phyloP scores from a whole-genome alignment of 1,140 invertebrate species.

The Brachionus asplanchnoidis region DNA sequence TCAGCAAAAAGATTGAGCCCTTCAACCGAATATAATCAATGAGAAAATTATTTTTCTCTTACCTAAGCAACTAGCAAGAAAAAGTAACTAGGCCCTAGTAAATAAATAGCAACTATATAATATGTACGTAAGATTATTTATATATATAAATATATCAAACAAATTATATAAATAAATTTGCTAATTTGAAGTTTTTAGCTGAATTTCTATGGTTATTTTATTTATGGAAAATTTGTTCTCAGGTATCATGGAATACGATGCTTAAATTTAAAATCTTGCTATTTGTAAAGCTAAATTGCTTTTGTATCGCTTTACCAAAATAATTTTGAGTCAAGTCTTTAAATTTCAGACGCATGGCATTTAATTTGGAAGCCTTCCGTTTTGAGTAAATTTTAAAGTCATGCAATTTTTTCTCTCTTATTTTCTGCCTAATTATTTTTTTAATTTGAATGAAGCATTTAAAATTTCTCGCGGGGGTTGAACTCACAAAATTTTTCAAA shows the following conservation, averaged over 20 bases:
- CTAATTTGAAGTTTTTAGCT: background rate
- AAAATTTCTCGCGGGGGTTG: background rate
- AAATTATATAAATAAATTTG: background rate
- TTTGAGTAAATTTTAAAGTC: background rate
- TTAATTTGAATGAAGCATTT: background rate
- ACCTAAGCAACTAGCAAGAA: conserved; percentile 29
- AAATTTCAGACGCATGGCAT: background rate
- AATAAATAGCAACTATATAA: conserved; percentile 20
- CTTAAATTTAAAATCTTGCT: background rate
- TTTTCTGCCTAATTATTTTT: no score
- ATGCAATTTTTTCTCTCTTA: background rate
- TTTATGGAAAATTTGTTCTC: background rate
- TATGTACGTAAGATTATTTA: conserved; percentile 1
- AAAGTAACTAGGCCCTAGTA: conserved; percentile 21
- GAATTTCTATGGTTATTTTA: conserved; percentile 30
- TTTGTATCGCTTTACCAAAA: background rate
- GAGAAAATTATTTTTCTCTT: conserved; percentile 10
- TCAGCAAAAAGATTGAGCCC: background rate
- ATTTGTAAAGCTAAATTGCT: background rate
- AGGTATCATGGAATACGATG: background rate
- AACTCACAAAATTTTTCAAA: background rate
- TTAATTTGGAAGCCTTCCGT: background rate
- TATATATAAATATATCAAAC: background rate
- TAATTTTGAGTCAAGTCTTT: background rate
- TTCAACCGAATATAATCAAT: background rate